phyloP scores from a whole-genome alignment of 2,888 invertebrate species.

The Timandra comae region DNA sequence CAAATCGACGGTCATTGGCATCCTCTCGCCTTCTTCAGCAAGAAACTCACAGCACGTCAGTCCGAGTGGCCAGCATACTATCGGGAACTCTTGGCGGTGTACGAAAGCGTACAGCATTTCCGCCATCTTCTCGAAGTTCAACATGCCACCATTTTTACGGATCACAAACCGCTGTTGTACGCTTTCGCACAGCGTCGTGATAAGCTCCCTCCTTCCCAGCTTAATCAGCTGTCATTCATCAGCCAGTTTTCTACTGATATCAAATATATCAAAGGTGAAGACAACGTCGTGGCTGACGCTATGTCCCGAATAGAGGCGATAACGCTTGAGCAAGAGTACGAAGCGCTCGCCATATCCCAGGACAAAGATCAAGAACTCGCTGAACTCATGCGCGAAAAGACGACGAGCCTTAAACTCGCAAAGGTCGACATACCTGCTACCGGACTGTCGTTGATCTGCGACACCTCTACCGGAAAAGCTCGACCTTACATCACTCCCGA shows the following conservation, averaged over 20 bases:
- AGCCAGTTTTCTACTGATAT: constrained; percentile 25
- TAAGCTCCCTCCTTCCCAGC: constrained; percentile 13
- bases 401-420: constrained; percentile 1
- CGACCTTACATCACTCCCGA: constrained; percentile 8
- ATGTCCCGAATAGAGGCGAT: constrained; percentile 22
- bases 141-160: constrained; percentile 12
- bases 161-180: constrained; percentile 17
- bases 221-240: constrained; percentile 11
- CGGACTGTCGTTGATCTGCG: background rate
- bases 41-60: background rate
- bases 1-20: too few relatives aligned
- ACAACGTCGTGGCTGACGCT: constrained; percentile 25
- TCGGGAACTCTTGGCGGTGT: constrained; percentile 4
- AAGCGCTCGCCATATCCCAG: constrained; percentile 1
- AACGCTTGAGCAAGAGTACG: constrained; percentile 2
- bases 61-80: constrained; percentile 5
- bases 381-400: background rate
- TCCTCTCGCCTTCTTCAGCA: too few relatives aligned
- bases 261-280: constrained; percentile 14
- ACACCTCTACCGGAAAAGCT: constrained; percentile 2
- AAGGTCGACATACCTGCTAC: constrained; percentile 2
- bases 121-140: constrained; percentile 16
- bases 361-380: background rate
- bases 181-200: constrained; percentile 15
- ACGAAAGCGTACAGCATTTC: constrained; percentile 21